These are phyloP conservation scores for Cathartes aura DNA, from an alignment of 2,113 vertebrate genomes.

Conservation along the genomic window DNA sequence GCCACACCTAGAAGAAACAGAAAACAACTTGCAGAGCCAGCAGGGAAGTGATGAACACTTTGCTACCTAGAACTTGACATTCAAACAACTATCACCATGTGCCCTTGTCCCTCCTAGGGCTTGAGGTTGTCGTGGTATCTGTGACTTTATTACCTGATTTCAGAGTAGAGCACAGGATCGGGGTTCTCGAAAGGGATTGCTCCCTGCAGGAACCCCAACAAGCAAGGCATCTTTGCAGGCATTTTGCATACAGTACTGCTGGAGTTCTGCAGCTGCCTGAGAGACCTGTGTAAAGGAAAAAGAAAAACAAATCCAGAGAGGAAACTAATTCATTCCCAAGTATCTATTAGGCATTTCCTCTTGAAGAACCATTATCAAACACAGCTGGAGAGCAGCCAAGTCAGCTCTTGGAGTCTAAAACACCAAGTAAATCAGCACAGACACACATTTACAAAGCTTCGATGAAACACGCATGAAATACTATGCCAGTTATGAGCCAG, in stretches of 20 bases:
- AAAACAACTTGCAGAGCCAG: background rate
- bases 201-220: slow-evolving; percentile 89
- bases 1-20: background rate
- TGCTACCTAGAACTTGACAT: background rate
- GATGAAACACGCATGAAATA: background rate
- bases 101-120: background rate
- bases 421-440: background rate
- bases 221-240: slow-evolving; percentile 93
- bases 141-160: slow-evolving; percentile 63
- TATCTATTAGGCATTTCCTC: background rate
- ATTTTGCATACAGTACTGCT: slow-evolving; percentile 95
- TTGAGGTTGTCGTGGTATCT: background rate
- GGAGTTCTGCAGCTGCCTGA: slow-evolving; percentile 93
- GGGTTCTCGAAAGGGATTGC: slow-evolving; percentile 95
- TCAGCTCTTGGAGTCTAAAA: background rate
- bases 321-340: background rate
- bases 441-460: background rate
- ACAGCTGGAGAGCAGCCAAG: background rate
- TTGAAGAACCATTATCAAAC: background rate
- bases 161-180: slow-evolving; percentile 89
- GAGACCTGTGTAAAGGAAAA: slow-evolving; percentile 83
- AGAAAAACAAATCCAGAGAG: background rate
- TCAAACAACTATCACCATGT: background rate
- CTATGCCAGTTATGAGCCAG: background rate
- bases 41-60: background rate